Evolutionary conservation across 1,140 invertebrate species (phyloP), one percentile per base, ranked within the genome.

Genomic region (Dendroctonus valens): DNA sequence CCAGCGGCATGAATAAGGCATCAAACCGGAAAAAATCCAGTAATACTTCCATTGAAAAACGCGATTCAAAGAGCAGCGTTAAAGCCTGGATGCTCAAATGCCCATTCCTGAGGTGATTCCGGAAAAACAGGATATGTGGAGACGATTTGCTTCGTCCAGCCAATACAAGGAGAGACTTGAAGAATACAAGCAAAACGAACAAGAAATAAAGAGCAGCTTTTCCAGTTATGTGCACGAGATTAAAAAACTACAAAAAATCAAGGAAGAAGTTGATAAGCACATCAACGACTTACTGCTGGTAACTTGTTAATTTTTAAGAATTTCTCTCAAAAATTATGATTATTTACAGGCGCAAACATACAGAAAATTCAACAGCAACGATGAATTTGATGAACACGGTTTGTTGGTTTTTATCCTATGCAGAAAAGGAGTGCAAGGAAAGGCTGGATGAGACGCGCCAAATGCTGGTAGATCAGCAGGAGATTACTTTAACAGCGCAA

Each of bases 381-480:
- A 58, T 11, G 55, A 64, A 61, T 14, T n/a, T 7, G 70, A 69
- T 53, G 61, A 69, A 15, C 8, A 67, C 12, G 69, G 66, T 7
- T 0, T 39, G 5, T 39, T 64, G 0, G 57, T 65, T 9, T n/a
- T n/a, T 51, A 9, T 53, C 37, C 42, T 50, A 54, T 11, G 57
- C 54, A 38, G 69, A 72, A 69, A 65, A 42, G 41, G 53, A 55
- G 46, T 71, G 72, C 39, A 26, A 67, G 15, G 67, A 68, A 15
- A 66, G 61, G 7, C 26, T 72, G 9, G 55, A 65, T 3, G 42
- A 64, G 12, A 59, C 62, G 3, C 51, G 69, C 41, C 7, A 11
- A 7, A 26, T 62, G 5, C 26, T 73, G 7, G 8, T 70, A 8
- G 58, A 71, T 39, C 73, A 76, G 52, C 72, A 76, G 59, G 75